These are phyloP conservation scores for Chionodraco myersi DNA, from an alignment of 2,113 vertebrate genomes.

Conservation along the genomic window DNA sequence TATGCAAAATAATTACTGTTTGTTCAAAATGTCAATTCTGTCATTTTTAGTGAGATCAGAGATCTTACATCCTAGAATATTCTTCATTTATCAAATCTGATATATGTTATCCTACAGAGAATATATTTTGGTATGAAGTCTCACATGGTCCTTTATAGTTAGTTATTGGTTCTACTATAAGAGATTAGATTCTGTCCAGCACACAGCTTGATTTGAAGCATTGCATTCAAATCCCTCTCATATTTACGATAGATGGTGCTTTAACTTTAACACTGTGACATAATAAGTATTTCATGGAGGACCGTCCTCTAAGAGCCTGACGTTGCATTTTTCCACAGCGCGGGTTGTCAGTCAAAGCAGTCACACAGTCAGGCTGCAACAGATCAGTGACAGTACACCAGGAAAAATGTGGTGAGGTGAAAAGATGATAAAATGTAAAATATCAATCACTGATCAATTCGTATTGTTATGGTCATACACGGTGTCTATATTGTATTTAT, in stretches of 20 bases:
- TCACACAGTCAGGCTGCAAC: conserved; percentile 26
- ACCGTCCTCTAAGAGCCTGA: conserved; percentile 37
- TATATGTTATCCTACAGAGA: too few species aligned
- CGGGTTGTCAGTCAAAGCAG: conserved; percentile 40
- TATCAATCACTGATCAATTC: conserved; percentile 39
- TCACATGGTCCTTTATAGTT: too few species aligned
- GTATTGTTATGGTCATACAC: conserved; percentile 16
- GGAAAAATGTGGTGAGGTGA: conserved; percentile 9
- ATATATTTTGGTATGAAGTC: too few species aligned
- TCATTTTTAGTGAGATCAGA: conserved; percentile 36
- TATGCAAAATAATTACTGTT: conserved; percentile 23
- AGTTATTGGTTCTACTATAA: too few species aligned
- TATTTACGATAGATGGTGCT: neutral
- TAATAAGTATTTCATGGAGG: neutral
- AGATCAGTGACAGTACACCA: conserved; percentile 53
- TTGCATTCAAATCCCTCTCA: neutral
- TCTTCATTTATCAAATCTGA: neutral
- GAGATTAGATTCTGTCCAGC: neutral
- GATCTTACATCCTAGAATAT: neutral
- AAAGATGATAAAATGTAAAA: conserved; percentile 17
- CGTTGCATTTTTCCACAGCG: conserved; percentile 40
- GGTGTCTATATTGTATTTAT: conserved; percentile 8
- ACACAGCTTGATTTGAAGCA: neutral
- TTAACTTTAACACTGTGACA: neutral
- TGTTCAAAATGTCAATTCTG: neutral